A percentile compares a stretch with the other conserved stretches of the same genome.
Evolutionary conservation across 2,797 vertebrate species (phyloP).

Genomic region (Mionectes olivaceus): DNA sequence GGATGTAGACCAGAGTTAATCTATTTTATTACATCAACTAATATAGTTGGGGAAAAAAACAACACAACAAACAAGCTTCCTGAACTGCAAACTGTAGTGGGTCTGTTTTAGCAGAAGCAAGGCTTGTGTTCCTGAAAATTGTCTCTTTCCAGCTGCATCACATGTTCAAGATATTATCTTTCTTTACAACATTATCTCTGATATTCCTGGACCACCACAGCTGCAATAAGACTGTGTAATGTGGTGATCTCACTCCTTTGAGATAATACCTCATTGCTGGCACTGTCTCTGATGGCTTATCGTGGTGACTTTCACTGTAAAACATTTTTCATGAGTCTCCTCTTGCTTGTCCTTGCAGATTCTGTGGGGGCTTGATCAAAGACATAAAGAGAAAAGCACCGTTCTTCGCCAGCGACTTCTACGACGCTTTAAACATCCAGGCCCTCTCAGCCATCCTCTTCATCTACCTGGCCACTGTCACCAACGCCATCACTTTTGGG

Average conservation of each 20-base stretch:
- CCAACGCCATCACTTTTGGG: constrained; percentile 98
- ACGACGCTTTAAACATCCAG: constrained; percentile 93
- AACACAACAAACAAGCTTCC: not conserved
- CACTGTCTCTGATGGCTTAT: not conserved
- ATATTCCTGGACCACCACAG: not conserved
- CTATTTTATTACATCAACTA: not conserved
- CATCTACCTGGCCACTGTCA: constrained; percentile 97
- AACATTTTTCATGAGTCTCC: not conserved
- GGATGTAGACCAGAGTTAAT: not conserved
- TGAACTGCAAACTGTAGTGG: not conserved
- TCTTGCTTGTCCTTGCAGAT: constrained; percentile 76
- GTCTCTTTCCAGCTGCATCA: not conserved
- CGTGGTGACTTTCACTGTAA: not conserved
- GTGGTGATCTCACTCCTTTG: not conserved
- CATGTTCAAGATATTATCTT: not conserved
- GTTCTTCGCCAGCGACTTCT: constrained; percentile 95
- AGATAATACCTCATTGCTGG: not conserved
- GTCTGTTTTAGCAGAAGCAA: not conserved
- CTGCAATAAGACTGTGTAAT: not conserved
- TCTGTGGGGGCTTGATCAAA: constrained; percentile 94
- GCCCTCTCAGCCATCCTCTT: constrained; percentile 94
- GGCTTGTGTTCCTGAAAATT: not conserved
- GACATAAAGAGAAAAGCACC: constrained; percentile 96
- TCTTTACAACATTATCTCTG: not conserved
- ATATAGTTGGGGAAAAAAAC: not conserved